Base-by-base conservation (phyloP, 2,888 invertebrate species). In the Epistrophe grossulariae region DNA sequence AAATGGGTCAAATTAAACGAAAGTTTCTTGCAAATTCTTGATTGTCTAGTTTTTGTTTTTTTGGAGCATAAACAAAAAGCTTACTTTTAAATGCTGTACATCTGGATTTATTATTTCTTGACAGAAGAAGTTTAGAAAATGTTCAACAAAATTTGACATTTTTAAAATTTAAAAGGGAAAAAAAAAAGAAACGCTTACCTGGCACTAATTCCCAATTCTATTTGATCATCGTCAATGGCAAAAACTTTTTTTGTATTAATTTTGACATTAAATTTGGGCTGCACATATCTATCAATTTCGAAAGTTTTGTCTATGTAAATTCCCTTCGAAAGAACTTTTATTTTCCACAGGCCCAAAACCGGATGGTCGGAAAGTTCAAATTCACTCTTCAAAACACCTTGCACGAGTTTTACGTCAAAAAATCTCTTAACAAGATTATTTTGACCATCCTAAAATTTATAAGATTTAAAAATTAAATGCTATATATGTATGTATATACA, bases 381-480 rank as follows among this genome's bases (percentile, higher is more conserved):
- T 90, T 97, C 96, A 3, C 95, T 95, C 0, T 96, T 95, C 90
- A 97, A 96, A 0, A 98, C 92, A 5, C 92, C 92, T 38, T 88
- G 89, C 2, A 83, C 89, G 0, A 90, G 89, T n/a, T 89, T 84
- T 2, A 95, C 95, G 24, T 95, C 94, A 28, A 93, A 94, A 96
- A 97, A 97, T 93, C 97, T 96, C 96, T 97, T 45, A 98, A 96
- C 85, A 96, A 94, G 55, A 90, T 98, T 97, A 0, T 96, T 95
- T 89, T 95, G 94, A 0, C 95, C 95, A 92, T 97, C 97, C 96
- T 96, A 24, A 19, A 19, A 35, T 95, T 95, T 92, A 97, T 94
- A 90, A 98, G 97, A 92, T 98, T 99, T 91, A 97, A 97, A 98
- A 97, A 95, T 55, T 98, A 96, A 57, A 98, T 95, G 0, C 97